A percentile compares a stretch with the other conserved stretches of the same genome.
Conservation (phyloP, 2,888 invertebrate species). For the Ochlodes sylvanus region DNA sequence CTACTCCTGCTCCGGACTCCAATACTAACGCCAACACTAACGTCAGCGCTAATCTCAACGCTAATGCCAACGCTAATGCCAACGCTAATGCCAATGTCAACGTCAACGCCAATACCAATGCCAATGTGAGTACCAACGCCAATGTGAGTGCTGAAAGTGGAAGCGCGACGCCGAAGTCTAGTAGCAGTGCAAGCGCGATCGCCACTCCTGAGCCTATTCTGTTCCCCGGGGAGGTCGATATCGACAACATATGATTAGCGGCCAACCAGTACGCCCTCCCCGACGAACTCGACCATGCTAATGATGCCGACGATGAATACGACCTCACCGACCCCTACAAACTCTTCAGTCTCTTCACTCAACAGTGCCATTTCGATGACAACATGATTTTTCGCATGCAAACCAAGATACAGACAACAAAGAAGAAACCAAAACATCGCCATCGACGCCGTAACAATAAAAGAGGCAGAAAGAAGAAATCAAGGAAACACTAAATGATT, state of each 20-base stretch:
- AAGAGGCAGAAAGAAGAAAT: background rate
- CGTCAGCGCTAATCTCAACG: background rate
- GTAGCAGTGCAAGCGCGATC: conserved; percentile 19
- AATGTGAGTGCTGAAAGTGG: conserved; percentile 18
- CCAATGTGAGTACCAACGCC: conserved; percentile 29
- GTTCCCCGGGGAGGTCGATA: conserved; percentile 55
- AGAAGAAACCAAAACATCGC: conserved; percentile 2
- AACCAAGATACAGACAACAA: conserved; percentile 9
- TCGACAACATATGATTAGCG: conserved; percentile 62
- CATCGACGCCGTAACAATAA: conserved; percentile 9
- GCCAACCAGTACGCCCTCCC: conserved; percentile 34
- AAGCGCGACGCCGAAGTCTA: conserved; percentile 24
- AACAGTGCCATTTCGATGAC: conserved; percentile 52
- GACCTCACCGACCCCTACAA: conserved; percentile 52
- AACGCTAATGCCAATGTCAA: conserved; percentile 1
- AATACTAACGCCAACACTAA: conserved; percentile 25
- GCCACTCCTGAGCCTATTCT: conserved; percentile 49
- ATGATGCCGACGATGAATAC: conserved; percentile 41
- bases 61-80: conserved; percentile 27
- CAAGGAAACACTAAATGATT: background rate
- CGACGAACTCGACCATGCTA: conserved; percentile 24
- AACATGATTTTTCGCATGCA: conserved; percentile 46
- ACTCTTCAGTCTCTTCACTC: conserved; percentile 55
- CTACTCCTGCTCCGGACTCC: conserved; percentile 31
- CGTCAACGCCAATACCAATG: conserved; percentile 1